Base-by-base conservation (phyloP, 2,888 invertebrate species). In the Agonum fuliginosum region DNA sequence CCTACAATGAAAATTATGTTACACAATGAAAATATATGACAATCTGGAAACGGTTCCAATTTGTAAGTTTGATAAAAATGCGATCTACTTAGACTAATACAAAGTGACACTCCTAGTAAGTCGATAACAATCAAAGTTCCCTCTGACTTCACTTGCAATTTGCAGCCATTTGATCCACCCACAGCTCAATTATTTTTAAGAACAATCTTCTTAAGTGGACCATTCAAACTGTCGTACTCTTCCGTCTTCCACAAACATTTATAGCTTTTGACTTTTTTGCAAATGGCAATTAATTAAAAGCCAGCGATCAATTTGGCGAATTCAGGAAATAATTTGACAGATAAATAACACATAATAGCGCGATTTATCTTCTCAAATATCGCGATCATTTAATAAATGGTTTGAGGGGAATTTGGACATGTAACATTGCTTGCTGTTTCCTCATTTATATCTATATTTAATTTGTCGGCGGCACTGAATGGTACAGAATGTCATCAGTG, bases 401-500 rank as follows among this genome's bases (percentile, higher is more conserved):
- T 20, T 10, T 37, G 10, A n/a, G 37, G 10, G 37, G 12, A 37
- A 48, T 20, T 48, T 3, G 54, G 54, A 54, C 22, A 10, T 54
- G 54, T 54, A 12, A 24, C n/a, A n/a, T 12, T 27, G 14, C 12
- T 8, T 30, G 27, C 12, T 30, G 58, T 17, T 8, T 30, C 30
- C 14, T 58, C 43, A 41, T 69, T 69, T 69, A 69, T 54, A 24
- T 73, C 73, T 73, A 73, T 73, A 73, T 73, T 73, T 73, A 73
- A 73, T 73, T 73, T 73, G 73, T 19, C 22, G 54, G 48, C 14
- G 73, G 73, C 58, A 73, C 73, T n/a, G 73, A 73, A 73, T 73
- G 73, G 73, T 73, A 73, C 73, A 41, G 46, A 70, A 73, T 73
- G 73, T 73, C 73, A 73, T 73, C 73, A 73, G 37, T 41, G 41